Percentiles rank a stretch among this genome's conserved stretches.
These are phyloP conservation scores for Pherbina coryleti DNA, from an alignment of 2,888 invertebrate genomes.

Conservation along the genomic window DNA sequence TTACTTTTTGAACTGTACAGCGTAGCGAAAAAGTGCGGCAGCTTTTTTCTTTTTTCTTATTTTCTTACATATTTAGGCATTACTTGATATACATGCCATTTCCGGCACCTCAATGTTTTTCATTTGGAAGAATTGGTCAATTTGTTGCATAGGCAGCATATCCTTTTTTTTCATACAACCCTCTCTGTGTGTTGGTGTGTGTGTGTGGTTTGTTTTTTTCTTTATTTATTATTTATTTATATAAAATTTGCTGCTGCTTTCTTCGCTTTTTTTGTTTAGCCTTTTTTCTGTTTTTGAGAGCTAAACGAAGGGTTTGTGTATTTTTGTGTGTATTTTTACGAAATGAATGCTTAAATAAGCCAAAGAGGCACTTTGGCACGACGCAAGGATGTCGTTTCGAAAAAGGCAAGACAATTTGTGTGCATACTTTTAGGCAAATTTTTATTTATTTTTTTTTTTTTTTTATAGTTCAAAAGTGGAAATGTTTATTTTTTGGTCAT, in stretches of 20 bases:
- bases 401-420: too few relatives aligned
- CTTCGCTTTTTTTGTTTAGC: too few relatives aligned
- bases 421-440: too few relatives aligned
- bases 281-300: background rate
- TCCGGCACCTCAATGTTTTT: slow-evolving; percentile 5
- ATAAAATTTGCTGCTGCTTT: too few relatives aligned
- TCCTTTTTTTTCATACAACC: background rate
- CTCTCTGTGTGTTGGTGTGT: background rate
- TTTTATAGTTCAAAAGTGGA: too few relatives aligned
- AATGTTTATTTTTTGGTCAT: too few relatives aligned
- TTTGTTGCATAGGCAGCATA: slow-evolving; percentile 15
- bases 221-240: background rate
- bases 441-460: too few relatives aligned
- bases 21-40: background rate
- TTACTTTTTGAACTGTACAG: too few relatives aligned
- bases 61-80: background rate
- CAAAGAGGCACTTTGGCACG: too few relatives aligned
- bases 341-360: slow-evolving; percentile 23
- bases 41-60: background rate
- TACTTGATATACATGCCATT: slow-evolving; percentile 17
- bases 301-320: background rate
- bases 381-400: too few relatives aligned
- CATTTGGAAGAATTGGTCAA: slow-evolving; percentile 17
- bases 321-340: background rate
- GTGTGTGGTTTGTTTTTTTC: background rate